These are phyloP conservation scores for Mactromeris polynyma DNA, from an alignment of 2,888 invertebrate species.

Conservation along the genomic window DNA sequence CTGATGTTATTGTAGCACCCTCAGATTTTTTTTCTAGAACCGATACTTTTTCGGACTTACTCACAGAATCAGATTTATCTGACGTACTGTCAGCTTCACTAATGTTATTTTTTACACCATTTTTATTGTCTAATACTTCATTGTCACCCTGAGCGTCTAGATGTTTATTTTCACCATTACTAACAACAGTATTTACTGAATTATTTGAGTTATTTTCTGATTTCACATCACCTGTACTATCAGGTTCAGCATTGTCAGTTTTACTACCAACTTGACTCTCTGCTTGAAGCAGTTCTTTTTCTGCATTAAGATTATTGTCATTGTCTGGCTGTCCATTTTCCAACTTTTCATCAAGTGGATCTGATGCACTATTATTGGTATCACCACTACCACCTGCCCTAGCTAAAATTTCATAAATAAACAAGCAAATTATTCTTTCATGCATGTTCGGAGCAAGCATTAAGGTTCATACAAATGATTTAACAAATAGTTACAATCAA, in stretches of 20 bases:
- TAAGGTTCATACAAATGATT: too few relatives aligned
- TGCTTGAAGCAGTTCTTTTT: constrained; percentile 82
- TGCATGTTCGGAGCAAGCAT: too few relatives aligned
- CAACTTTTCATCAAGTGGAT: constrained; percentile 67
- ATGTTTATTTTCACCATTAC: constrained; percentile 40
- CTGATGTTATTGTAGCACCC: constrained; percentile 12
- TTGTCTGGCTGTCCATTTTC: constrained; percentile 80
- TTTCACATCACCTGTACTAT: constrained; percentile 49
- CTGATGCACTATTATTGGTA: constrained; percentile 45
- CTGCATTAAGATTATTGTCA: constrained; percentile 84
- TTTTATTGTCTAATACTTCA: constrained; percentile 13
- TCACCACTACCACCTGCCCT: constrained; percentile 30
- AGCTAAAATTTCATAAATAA: not conserved
- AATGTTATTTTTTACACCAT: constrained; percentile 9
- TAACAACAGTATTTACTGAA: not conserved
- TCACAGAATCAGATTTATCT: constrained; percentile 16
- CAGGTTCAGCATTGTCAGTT: constrained; percentile 33
- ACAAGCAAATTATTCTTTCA: too few relatives aligned
- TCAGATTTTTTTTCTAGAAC: not conserved
- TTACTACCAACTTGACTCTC: constrained; percentile 31
- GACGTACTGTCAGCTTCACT: constrained; percentile 47
- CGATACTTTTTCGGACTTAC: not conserved
- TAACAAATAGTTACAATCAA: too few relatives aligned
- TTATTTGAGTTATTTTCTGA: constrained; percentile 37
- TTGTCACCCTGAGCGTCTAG: constrained; percentile 16